Conservation (phyloP, 2,797 vertebrate genomes). For the Clangula hyemalis region DNA sequence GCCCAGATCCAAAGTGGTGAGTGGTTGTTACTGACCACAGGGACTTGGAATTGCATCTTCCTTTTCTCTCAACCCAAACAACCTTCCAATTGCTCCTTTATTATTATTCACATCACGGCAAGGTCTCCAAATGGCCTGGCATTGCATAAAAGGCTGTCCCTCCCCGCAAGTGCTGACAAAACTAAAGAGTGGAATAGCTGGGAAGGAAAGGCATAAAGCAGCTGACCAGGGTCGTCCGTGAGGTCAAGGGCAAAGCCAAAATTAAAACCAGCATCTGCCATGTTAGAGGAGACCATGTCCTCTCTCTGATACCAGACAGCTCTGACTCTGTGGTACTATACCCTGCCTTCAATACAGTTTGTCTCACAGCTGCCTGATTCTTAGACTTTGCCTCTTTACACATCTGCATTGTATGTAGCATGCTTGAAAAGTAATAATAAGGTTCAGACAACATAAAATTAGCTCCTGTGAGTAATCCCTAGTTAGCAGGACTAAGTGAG, state of each 20-base stretch:
- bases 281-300: neutral
- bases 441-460: neutral
- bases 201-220: neutral
- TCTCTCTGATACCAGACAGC: neutral
- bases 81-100: neutral
- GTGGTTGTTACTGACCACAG: neutral
- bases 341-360: too few species aligned
- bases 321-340: too few species aligned
- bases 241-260: neutral
- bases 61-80: neutral
- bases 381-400: neutral
- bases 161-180: conserved; percentile 3
- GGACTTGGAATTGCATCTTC: neutral
- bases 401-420: too few species aligned
- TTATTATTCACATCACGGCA: neutral
- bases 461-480: neutral
- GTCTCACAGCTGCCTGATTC: neutral
- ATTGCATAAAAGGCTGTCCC: neutral
- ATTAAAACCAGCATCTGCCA: neutral
- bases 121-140: neutral
- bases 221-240: neutral
- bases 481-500: neutral
- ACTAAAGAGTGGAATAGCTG: neutral
- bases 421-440: neutral
- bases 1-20: neutral